Base-by-base conservation (phyloP, 2,888 invertebrate species). In the Yponomeuta cagnagella region DNA sequence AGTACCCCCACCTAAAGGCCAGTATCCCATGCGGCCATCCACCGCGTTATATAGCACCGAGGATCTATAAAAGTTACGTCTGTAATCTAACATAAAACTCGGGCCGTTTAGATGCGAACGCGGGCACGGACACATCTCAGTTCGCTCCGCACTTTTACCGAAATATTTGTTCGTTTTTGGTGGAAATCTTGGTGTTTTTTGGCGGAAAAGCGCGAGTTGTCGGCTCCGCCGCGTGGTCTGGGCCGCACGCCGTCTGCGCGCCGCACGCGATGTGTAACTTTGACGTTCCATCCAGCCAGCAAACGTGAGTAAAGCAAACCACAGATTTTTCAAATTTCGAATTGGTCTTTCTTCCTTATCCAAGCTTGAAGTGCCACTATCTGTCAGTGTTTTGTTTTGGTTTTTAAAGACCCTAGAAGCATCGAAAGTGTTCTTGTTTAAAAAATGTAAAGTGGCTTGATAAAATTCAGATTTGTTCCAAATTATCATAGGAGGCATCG, bases 61-160 rank as follows among this genome's bases (percentile, higher is more conserved):
- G 91, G 92, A 92, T 92, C 92, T 92, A 92, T 92, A 92, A 92
- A 92, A 92, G 91, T 92, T 91, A 92, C 91, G 92, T 92, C 91
- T 92, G 92, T 92, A 92, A 92, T 92, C 92, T 92, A 91, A 92
- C 92, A 92, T 92, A 92, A 92, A 92, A 92, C 90, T 91, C 91
- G 89, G 91, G 90, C 92, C 92, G 92, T 91, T 92, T 92, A 92
- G 92, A 92, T 92, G 92, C 87, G 91, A 91, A 91, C 90, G 91
- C 90, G 90, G 90, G 89, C 86, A 90, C 90, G 90, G 91, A 87
- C 91, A 91, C 91, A 91, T 92, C 92, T 91, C 91, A 84, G 81
- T 79, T 86, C 89, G 91, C 92, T 92, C 91, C 92, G 92, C 86
- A 89, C 89, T 92, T 90, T 92, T 91, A 90, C 91, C 90, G 88